Percentiles rank a stretch among this genome's conserved stretches.
Conservation (phyloP, 2,888 invertebrate species). For the Dermolepida albohirtum region DNA sequence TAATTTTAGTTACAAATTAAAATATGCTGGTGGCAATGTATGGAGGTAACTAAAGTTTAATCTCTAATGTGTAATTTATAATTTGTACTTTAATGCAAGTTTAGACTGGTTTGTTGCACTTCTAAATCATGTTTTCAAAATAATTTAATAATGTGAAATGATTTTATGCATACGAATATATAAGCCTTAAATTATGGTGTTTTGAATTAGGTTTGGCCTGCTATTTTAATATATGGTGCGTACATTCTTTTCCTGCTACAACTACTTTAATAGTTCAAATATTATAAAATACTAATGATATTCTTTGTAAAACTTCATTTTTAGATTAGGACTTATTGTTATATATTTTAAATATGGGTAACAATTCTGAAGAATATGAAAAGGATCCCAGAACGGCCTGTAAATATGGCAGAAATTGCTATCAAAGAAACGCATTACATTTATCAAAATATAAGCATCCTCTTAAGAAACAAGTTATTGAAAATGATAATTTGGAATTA, state of each 20-base stretch:
- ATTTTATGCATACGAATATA: too few species aligned
- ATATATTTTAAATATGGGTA: constrained; percentile 18
- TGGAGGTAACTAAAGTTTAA: too few species aligned
- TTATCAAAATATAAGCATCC: constrained; percentile 82
- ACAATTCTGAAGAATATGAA: constrained; percentile 47
- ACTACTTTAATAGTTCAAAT: neutral
- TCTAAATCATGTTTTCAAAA: too few species aligned
- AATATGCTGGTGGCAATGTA: too few species aligned
- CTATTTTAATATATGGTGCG: neutral
- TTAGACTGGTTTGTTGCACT: too few species aligned
- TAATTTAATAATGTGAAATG: too few species aligned
- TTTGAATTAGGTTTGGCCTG: too few species aligned
- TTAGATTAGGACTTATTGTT: neutral
- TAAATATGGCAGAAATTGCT: constrained; percentile 83
- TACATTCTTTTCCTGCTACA: neutral
- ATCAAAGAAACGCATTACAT: constrained; percentile 84
- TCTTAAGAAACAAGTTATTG: constrained; percentile 59
- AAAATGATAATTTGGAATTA: constrained; percentile 39
- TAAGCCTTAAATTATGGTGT: too few species aligned
- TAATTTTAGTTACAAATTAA: too few species aligned
- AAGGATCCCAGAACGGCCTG: constrained; percentile 70
- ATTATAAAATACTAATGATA: too few species aligned
- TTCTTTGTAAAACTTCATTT: neutral
- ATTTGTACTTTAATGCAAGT: too few species aligned
- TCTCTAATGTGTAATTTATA: too few species aligned